A percentile compares a stretch with the other conserved stretches of the same genome.
Conservation (phyloP, 2,797 vertebrate genomes). For the Rhyacichthys aspro region DNA sequence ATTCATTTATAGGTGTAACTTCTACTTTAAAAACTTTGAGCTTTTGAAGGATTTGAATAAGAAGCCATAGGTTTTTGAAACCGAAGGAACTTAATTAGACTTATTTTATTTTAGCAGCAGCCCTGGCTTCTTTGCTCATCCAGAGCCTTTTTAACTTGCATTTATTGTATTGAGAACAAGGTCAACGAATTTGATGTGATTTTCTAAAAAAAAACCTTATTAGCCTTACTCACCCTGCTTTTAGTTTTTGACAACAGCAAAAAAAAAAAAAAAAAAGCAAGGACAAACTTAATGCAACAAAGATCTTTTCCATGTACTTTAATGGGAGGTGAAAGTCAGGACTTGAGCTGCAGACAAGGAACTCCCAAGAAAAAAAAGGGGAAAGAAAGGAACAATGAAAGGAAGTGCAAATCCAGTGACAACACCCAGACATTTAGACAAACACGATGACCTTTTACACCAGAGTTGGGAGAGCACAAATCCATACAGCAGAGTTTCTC, state of each 20-base stretch:
- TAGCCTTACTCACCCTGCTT: neutral
- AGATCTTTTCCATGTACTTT: neutral
- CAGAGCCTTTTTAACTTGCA: neutral
- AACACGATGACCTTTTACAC: constrained; percentile 16
- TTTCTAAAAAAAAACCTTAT: neutral
- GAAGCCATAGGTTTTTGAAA: neutral
- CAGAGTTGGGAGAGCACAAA: constrained; percentile 24
- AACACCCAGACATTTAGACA: constrained; percentile 57
- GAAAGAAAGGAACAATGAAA: constrained; percentile 55
- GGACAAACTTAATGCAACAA: constrained; percentile 5
- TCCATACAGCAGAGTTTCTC: constrained; percentile 29
- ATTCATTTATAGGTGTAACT: neutral
- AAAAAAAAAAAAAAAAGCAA: neutral
- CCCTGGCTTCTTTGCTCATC: constrained; percentile 4
- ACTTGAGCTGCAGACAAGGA: constrained; percentile 27
- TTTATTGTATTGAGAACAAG: neutral
- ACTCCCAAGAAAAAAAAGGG: constrained; percentile 35
- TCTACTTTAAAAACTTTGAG: too few relatives aligned
- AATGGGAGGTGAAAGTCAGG: constrained; percentile 8
- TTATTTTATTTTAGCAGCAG: neutral
- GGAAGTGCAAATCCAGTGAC: constrained; percentile 56
- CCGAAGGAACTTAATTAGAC: neutral
- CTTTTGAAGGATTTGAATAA: too few relatives aligned
- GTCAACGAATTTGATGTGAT: neutral
- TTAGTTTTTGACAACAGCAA: neutral